Evolutionary conservation across 2,113 vertebrate genomes (phyloP).

Genomic region (Hippolais icterina): DNA sequence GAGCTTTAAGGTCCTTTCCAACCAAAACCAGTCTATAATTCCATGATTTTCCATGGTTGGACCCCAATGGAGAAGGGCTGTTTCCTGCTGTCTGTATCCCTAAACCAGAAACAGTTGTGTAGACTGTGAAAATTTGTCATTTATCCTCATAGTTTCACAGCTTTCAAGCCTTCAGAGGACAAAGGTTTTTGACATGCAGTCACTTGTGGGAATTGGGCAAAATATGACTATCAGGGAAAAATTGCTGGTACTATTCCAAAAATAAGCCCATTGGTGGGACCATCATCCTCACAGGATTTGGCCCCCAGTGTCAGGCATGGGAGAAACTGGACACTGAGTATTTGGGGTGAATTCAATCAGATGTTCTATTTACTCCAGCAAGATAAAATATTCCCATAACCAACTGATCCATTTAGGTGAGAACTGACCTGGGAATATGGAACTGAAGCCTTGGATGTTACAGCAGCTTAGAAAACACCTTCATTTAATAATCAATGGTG

Average conservation of each 20-base stretch:
- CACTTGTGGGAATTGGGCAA: background rate
- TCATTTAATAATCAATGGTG: background rate
- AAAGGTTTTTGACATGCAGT: background rate
- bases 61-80: background rate
- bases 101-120: background rate
- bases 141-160: background rate
- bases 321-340: background rate
- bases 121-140: background rate
- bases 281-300: background rate
- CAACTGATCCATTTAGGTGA: background rate
- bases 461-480: background rate
- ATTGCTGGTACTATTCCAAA: background rate
- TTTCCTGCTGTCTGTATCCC: background rate
- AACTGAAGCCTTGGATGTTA: background rate
- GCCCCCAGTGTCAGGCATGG: background rate
- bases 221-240: background rate
- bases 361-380: background rate
- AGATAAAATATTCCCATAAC: background rate
- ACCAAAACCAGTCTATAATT: background rate
- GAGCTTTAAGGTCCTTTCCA: background rate
- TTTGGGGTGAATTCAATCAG: background rate
- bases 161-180: background rate
- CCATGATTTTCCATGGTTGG: background rate
- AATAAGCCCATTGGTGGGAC: background rate
- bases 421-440: rapidly evolving